These are phyloP conservation scores for Fabriciana adippe DNA, from an alignment of 2,888 invertebrate species.

Conservation along the genomic window DNA sequence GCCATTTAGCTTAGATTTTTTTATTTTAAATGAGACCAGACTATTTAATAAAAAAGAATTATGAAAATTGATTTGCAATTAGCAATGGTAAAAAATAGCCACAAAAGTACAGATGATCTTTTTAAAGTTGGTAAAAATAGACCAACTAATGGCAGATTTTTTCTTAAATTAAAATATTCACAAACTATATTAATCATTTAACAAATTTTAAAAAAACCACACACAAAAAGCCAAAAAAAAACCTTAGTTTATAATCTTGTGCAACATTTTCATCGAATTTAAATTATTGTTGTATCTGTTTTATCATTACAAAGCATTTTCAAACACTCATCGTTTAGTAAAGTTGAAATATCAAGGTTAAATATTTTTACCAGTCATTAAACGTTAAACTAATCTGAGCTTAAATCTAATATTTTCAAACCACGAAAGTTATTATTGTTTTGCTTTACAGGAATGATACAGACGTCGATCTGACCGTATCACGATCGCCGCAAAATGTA, in stretches of 20 bases:
- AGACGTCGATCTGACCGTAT: constrained; percentile 57
- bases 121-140: too few relatives aligned
- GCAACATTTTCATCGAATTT: neutral
- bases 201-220: neutral
- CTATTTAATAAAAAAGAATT: too few relatives aligned
- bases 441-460: constrained; percentile 54
- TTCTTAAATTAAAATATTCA: too few relatives aligned
- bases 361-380: constrained; percentile 31
- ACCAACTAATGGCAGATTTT: too few relatives aligned
- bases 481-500: constrained; percentile 68
- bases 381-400: constrained; percentile 9
- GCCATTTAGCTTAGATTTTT: too few relatives aligned
- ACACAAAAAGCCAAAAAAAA: neutral
- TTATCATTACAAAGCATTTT: neutral
- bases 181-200: too few relatives aligned
- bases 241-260: neutral
- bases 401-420: constrained; percentile 29
- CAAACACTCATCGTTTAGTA: constrained; percentile 4
- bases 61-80: too few relatives aligned
- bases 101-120: too few relatives aligned
- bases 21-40: too few relatives aligned
- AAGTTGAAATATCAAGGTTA: constrained; percentile 15
- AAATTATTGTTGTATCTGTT: neutral
- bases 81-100: too few relatives aligned
- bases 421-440: constrained; percentile 48